Evolutionary conservation across 1,140 invertebrate species (phyloP).

Genomic region (Drosophila malerkotliana): DNA sequence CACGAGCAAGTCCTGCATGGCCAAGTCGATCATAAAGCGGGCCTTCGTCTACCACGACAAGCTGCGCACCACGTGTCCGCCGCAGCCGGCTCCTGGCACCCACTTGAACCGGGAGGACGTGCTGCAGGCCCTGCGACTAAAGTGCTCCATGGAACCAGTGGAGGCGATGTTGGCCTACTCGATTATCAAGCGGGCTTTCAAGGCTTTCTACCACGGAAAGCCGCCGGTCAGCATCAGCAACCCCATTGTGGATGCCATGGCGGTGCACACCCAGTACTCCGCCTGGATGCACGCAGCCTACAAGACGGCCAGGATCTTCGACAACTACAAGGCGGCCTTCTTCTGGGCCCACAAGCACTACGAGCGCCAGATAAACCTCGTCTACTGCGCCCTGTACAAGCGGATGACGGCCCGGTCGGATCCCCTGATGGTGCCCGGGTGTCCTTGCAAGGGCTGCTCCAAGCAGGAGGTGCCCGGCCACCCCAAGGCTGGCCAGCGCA

Average conservation of each 20-base stretch:
- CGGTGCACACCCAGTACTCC: conserved; percentile 40
- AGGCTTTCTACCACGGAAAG: conserved; percentile 70
- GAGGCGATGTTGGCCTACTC: conserved; percentile 68
- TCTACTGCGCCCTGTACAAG: conserved; percentile 49
- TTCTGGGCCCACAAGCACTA: conserved; percentile 71
- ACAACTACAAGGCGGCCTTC: conserved; percentile 63
- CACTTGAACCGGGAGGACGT: conserved; percentile 64
- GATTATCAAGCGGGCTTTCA: conserved; percentile 69
- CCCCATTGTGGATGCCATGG: conserved; percentile 57
- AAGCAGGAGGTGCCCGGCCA: conserved; percentile 46
- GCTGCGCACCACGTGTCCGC: conserved; percentile 38
- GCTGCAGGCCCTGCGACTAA: conserved; percentile 59
- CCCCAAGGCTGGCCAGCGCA: conserved; percentile 27
- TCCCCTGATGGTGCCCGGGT: conserved; percentile 44
- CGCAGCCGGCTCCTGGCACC: neutral
- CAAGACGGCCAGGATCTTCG: conserved; percentile 60
- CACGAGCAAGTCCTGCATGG: conserved; percentile 51
- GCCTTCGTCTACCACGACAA: conserved; percentile 67
- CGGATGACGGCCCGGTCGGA: conserved; percentile 56
- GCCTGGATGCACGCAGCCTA: conserved; percentile 68
- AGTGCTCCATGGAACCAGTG: conserved; percentile 62
- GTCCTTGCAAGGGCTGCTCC: conserved; percentile 45
- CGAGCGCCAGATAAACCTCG: conserved; percentile 60
- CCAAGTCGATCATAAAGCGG: conserved; percentile 62
- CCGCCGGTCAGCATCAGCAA: conserved; percentile 54